Evolutionary conservation across 2,113 vertebrate genomes (phyloP), one percentile per base, ranked within the genome.

Genomic region (Passer domesticus): DNA sequence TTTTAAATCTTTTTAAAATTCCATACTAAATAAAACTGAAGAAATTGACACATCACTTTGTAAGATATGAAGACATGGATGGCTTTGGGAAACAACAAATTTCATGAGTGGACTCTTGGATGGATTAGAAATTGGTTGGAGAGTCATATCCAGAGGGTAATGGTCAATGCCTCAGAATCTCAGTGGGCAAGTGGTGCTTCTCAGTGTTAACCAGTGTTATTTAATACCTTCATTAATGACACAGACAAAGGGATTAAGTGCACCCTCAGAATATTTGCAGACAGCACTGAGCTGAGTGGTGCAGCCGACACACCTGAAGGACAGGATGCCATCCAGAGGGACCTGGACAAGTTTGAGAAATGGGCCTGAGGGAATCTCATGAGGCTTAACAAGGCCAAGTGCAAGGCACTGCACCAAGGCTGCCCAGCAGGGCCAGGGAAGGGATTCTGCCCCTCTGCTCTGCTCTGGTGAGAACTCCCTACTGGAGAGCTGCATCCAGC

Each of bases 281-380:
- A 2, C n/a, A n/a, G 53, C 60, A 39, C 16, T 1, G 2, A 52
- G 37, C 28, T 52, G 44, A 67, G 23, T 39, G 28, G 15, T 50
- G 49, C 31, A 43, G 12, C 0, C 81, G 23, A 67, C 55, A 39
- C n/a, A 62, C 14, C n/a, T 47, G 62, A 83, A 62, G n/a, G 5
- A 41, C 0, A 0, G 46, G n/a, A 68, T 30, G 19, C 33, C 68
- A 59, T 17, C 7, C 0, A 52, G 33, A 74, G 37, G 12, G 15
- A 52, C 52, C 52, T 39, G 52, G 37, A 52, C 37, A 67, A 33
- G 23, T 11, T 46, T 0, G 0, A 59, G 68, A 28, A 81, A 3
- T 44, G 33, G 20, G 27, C 12, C 43, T 18, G 13, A 10, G 37
- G 46, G 37, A 50, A 60, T 46, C 28, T 52, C 28, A 24, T 10